These are phyloP conservation scores for Gyps fulvus DNA, from an alignment of 2,113 vertebrate genomes.

Conservation along the genomic window DNA sequence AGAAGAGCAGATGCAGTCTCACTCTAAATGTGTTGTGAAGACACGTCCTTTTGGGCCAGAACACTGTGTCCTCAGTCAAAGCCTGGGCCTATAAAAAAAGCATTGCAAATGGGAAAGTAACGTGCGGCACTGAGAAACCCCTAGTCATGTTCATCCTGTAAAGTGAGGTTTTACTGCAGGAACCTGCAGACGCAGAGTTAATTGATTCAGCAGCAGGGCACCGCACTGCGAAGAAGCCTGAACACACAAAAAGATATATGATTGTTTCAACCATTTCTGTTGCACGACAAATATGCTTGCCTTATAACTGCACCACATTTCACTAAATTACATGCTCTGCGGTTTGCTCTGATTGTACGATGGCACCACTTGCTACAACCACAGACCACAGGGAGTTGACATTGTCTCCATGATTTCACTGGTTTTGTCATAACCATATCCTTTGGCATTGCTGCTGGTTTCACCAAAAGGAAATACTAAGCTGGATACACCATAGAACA, in stretches of 20 bases:
- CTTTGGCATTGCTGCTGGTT: background rate
- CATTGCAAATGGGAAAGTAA: background rate
- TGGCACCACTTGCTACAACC: background rate
- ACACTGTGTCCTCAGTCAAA: background rate
- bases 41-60: background rate
- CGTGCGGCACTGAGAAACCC: background rate
- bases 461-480: background rate
- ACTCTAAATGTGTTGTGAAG: background rate
- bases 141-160: background rate
- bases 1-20: slow-evolving; percentile 17
- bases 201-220: background rate
- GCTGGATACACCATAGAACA: background rate
- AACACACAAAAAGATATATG: background rate
- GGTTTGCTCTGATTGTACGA: background rate
- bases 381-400: background rate
- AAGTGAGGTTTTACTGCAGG: background rate
- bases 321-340: background rate
- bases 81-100: background rate
- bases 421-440: background rate
- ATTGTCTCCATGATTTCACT: background rate
- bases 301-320: background rate
- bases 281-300: background rate
- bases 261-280: background rate
- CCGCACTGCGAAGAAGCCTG: accelerated
- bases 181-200: background rate